Evolutionary conservation across 2,888 invertebrate species (phyloP).

Genomic region (Apamea sordens): DNA sequence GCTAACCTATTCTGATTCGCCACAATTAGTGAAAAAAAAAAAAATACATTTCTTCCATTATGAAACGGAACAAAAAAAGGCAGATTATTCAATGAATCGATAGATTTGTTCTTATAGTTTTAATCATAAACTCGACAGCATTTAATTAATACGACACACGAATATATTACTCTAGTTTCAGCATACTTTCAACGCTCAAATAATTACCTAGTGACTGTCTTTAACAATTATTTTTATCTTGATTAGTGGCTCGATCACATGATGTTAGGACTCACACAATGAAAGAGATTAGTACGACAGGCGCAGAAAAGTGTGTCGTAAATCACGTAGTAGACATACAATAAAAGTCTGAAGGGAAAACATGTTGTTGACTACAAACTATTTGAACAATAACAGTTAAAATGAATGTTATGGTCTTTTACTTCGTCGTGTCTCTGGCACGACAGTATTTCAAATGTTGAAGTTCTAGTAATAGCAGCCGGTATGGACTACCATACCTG

Average conservation of each 20-base stretch:
- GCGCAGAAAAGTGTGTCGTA: constrained; percentile 22
- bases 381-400: background rate
- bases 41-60: background rate
- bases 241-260: constrained; percentile 56
- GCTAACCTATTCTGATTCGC: background rate
- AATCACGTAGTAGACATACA: constrained; percentile 24
- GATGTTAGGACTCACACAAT: constrained; percentile 46
- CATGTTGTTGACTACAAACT: constrained; percentile 6
- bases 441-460: background rate
- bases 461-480: background rate
- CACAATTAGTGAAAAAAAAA: no score
- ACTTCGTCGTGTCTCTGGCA: background rate
- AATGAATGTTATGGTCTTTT: background rate
- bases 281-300: constrained; percentile 38
- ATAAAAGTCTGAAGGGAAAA: constrained; percentile 12
- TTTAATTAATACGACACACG: constrained; percentile 29
- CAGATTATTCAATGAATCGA: background rate
- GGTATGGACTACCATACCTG: background rate
- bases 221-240: constrained; percentile 58
- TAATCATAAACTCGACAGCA: background rate
- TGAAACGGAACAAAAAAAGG: background rate
- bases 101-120: background rate
- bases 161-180: constrained; percentile 34
- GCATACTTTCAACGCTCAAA: constrained; percentile 35
- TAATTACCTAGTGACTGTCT: constrained; percentile 36